Percentiles rank a stretch among this genome's conserved stretches.
Evolutionary conservation across 1,140 invertebrate species (phyloP).

Genomic region (Doryteuthis pealeii): DNA sequence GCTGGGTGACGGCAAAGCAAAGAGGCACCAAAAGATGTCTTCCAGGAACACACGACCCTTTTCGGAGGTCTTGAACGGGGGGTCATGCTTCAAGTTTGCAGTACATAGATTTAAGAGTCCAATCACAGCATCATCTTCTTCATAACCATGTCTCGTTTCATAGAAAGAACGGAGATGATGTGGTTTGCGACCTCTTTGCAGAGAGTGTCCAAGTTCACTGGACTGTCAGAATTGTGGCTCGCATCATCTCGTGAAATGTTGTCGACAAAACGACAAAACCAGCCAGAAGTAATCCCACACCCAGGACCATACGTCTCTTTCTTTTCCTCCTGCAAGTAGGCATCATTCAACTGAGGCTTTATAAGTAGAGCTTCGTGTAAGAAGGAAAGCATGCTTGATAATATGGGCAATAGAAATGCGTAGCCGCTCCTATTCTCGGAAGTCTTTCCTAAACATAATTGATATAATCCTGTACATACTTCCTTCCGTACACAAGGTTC

Average conservation of each 20-base stretch:
- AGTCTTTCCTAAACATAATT: constrained; percentile 74
- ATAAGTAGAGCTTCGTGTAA: constrained; percentile 81
- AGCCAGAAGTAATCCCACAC: constrained; percentile 94
- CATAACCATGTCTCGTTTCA: constrained; percentile 75
- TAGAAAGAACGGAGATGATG: constrained; percentile 76
- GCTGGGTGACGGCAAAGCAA: constrained; percentile 82
- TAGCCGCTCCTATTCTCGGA: constrained; percentile 66
- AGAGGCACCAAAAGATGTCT: constrained; percentile 83
- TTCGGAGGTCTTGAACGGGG: constrained; percentile 79
- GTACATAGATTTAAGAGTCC: constrained; percentile 84
- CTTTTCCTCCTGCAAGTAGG: constrained; percentile 49
- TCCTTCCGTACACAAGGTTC: constrained; percentile 84
- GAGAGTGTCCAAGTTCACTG: constrained; percentile 74
- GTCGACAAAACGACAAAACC: constrained; percentile 80
- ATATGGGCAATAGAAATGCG: constrained; percentile 72
- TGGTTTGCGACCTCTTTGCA: constrained; percentile 75
- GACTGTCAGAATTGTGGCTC: constrained; percentile 65
- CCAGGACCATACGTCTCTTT: constrained; percentile 91
- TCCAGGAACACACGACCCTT: constrained; percentile 70
- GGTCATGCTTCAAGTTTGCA: constrained; percentile 84
- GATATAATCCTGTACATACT: constrained; percentile 84
- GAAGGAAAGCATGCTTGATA: constrained; percentile 78
- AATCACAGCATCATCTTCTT: constrained; percentile 85
- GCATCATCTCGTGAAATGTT: constrained; percentile 51
- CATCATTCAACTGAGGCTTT: constrained; percentile 67